Base-by-base conservation (phyloP, 1,140 invertebrate genomes). In the Hetaerina americana region DNA sequence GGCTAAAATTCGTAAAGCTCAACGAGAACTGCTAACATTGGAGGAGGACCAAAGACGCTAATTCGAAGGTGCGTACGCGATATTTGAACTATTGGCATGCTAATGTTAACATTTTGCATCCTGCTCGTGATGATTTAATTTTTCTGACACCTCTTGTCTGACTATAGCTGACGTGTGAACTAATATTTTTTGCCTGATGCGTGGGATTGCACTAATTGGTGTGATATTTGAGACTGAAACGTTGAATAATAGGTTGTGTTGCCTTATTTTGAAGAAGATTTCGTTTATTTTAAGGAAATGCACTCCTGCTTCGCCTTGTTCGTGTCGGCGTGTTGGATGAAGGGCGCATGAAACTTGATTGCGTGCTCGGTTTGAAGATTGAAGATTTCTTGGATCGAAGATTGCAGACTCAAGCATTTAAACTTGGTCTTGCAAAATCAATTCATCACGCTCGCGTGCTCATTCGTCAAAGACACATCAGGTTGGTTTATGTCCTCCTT, bases 311-410 rank as follows among this genome's bases (percentile, higher is more conserved):
- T 86, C 92, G 98, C 83, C 83, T 99, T 75, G 97, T 99, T 22
- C 89, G 96, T 74, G 97, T 99, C 80, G 98, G 98, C 78, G 97
- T 99, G 27, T 84, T 99, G 77, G 95, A 97, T 79, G 97, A 99
- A 81, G 87, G 88, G 70, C 90, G 94, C 77, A 99, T 99, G 98
- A 99, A 99, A 83, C 94, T 99, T 77, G 98, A 99, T 99, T 99
- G 99, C 78, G 97, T 99, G 74, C 86, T 99, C 78, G 97, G 97
- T 86, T 85, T 99, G 71, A 94, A 97, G 84, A 93, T 98, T 78
- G 97, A 99, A 84, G 96, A 99, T 87, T 99, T 99, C 87, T 91
- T 99, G 85, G 97, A 99, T 84, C 89, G 97, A 75, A 91, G 98
- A 82, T 89, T 99, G 12, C 97, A 99, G 84, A 99, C 98, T 0